A percentile compares a stretch with the other conserved stretches of the same genome.
These are phyloP conservation scores for Knipowitschia caucasica DNA, from an alignment of 2,797 vertebrate genomes.

Conservation along the genomic window DNA sequence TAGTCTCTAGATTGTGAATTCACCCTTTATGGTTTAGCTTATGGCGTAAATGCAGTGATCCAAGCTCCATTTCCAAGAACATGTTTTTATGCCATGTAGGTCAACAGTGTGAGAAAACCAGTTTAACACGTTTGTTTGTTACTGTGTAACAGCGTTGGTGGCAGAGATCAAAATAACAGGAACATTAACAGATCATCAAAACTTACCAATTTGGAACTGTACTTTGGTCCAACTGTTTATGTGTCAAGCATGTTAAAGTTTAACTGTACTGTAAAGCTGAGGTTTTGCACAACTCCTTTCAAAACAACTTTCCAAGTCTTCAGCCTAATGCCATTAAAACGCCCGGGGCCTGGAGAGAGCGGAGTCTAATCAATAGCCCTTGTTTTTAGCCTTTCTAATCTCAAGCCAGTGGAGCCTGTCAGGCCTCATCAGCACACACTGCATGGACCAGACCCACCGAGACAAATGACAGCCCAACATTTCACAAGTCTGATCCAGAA, in stretches of 20 bases:
- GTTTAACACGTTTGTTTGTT: neutral
- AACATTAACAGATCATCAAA: neutral
- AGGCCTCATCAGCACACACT: slow-evolving; percentile 25
- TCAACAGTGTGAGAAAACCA: neutral
- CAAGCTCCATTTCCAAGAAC: neutral
- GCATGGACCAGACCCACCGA: neutral
- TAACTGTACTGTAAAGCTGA: neutral
- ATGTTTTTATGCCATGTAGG: neutral
- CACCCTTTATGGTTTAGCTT: too few relatives aligned
- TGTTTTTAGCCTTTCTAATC: slow-evolving; percentile 26
- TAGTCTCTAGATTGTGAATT: too few relatives aligned
- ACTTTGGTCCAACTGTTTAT: neutral
- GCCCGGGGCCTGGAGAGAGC: slow-evolving; percentile 11
- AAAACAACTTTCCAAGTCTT: slow-evolving; percentile 23
- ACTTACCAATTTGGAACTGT: neutral
- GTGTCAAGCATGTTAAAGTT: slow-evolving; percentile 3
- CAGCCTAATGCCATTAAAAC: slow-evolving; percentile 21
- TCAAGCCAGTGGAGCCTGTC: slow-evolving; percentile 39
- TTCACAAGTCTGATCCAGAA: slow-evolving; percentile 6
- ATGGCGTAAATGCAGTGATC: too few relatives aligned
- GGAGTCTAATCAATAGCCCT: slow-evolving; percentile 27
- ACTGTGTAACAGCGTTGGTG: slow-evolving; percentile 2
- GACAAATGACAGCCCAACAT: slow-evolving; percentile 30
- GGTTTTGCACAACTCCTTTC: slow-evolving; percentile 11
- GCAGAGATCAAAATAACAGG: neutral